Percentiles rank a stretch among this genome's conserved stretches.
phyloP scores from a whole-genome alignment of 30 jellyfish, hydroid and myxozoan species.

The Mastigias papua region DNA sequence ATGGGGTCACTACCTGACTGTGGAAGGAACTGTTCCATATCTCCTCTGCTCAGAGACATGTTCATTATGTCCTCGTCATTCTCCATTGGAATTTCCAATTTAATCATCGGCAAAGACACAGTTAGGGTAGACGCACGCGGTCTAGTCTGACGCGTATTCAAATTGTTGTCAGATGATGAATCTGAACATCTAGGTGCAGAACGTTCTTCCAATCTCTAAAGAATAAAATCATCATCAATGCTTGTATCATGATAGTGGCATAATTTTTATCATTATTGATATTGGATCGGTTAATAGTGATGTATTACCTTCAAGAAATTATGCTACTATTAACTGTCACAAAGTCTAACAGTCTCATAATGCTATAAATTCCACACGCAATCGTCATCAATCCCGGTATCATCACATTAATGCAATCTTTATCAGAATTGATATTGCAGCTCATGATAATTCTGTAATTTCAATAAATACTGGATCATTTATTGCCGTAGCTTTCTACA shows the following conservation, averaged over 20 bases:
- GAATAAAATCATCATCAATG: background rate
- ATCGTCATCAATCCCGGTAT: too few relatives aligned
- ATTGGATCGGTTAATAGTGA: too few relatives aligned
- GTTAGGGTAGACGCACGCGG: slow-evolving; percentile 83
- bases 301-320: too few relatives aligned
- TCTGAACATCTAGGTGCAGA: background rate
- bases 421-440: too few relatives aligned
- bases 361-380: too few relatives aligned
- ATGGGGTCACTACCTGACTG: slow-evolving; percentile 43
- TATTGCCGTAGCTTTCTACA: too few relatives aligned
- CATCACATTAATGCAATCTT: too few relatives aligned
- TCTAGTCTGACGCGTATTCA: background rate
- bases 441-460: too few relatives aligned
- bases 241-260: background rate
- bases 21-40: slow-evolving; percentile 61
- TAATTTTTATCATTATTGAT: background rate
- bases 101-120: slow-evolving; percentile 93
- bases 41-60: slow-evolving; percentile 60
- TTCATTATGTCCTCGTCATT: slow-evolving; percentile 62
- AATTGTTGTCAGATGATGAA: background rate
- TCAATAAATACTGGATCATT: too few relatives aligned
- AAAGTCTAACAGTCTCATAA: too few relatives aligned
- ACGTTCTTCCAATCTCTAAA: slow-evolving; percentile 11
- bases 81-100: slow-evolving; percentile 95
- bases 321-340: background rate